A percentile compares a stretch with the other conserved stretches of the same genome.
Evolutionary conservation across 2,797 vertebrate genomes (phyloP).

Genomic region (Tangara arthus): DNA sequence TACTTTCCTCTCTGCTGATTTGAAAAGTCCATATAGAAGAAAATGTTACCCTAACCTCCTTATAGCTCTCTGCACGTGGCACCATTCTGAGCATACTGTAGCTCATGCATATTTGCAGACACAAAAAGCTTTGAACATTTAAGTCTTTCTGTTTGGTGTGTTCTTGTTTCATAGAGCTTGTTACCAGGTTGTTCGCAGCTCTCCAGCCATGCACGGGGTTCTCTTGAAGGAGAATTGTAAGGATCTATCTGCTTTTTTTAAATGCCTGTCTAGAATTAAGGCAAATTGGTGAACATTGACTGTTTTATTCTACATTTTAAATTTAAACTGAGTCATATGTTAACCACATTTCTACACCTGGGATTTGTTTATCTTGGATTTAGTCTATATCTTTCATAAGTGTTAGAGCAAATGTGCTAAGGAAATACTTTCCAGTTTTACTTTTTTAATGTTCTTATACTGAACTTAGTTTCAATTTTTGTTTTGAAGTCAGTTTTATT

Average conservation of each 20-base stretch:
- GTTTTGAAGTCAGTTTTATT: slow-evolving; percentile 62
- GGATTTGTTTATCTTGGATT: slow-evolving; percentile 66
- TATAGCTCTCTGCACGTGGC: not conserved
- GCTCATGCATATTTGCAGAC: not conserved
- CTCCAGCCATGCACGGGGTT: not conserved
- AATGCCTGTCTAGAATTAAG: not conserved
- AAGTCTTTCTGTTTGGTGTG: not conserved
- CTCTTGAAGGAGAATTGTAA: not conserved
- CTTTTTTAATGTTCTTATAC: slow-evolving; percentile 43
- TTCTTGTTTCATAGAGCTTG: not conserved
- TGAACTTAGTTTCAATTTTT: slow-evolving; percentile 60
- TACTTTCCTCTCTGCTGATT: not conserved
- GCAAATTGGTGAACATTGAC: not conserved
- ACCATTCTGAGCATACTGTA: not conserved
- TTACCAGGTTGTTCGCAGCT: not conserved
- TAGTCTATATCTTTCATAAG: slow-evolving; percentile 65
- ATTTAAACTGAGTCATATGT: slow-evolving; percentile 46
- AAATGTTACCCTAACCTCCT: not conserved
- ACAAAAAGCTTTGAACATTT: not conserved
- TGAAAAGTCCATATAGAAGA: not conserved
- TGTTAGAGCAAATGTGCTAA: slow-evolving; percentile 22
- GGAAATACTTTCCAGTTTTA: slow-evolving; percentile 64
- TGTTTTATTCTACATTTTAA: slow-evolving; percentile 55
- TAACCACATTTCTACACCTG: slow-evolving; percentile 63
- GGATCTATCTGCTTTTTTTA: not conserved